Evolutionary conservation across 1,140 invertebrate species (phyloP).

Genomic region (Drosophila pruinosa): DNA sequence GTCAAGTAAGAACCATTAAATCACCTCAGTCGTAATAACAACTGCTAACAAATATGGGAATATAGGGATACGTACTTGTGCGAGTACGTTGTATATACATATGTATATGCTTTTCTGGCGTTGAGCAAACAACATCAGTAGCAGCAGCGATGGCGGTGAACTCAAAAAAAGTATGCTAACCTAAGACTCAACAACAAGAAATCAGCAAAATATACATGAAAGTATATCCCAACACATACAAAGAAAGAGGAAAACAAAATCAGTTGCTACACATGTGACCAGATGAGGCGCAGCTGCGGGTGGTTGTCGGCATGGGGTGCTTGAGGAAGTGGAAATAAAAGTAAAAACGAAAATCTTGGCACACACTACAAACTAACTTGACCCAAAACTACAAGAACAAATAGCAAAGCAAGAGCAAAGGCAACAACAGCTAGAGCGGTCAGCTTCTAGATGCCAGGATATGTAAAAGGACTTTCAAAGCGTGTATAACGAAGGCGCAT

Average conservation of each 20-base stretch:
- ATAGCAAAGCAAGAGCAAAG: slow-evolving; percentile 41
- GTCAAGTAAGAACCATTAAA: slow-evolving; percentile 61
- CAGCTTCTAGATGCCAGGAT: slow-evolving; percentile 5
- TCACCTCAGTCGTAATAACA: slow-evolving; percentile 55
- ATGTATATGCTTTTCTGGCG: neutral
- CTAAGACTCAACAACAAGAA: slow-evolving; percentile 73
- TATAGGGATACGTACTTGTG: slow-evolving; percentile 9
- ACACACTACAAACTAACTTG: slow-evolving; percentile 64
- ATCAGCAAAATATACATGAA: slow-evolving; percentile 46
- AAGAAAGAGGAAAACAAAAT: slow-evolving; percentile 47
- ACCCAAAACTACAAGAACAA: slow-evolving; percentile 73
- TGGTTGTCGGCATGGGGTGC: no score
- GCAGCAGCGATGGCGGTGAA: no score
- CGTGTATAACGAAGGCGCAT: neutral
- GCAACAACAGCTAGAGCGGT: slow-evolving; percentile 1
- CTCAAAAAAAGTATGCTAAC: slow-evolving; percentile 33
- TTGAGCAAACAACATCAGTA: neutral
- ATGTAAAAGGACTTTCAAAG: neutral
- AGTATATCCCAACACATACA: slow-evolving; percentile 28
- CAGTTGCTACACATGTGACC: slow-evolving; percentile 63
- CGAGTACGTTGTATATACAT: neutral
- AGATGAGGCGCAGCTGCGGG: slow-evolving; percentile 1
- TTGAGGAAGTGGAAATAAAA: slow-evolving; percentile 34
- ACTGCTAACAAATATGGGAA: slow-evolving; percentile 24
- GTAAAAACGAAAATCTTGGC: slow-evolving; percentile 54